Evolutionary conservation across 2,888 invertebrate genomes (phyloP).

Genomic region (Thymelicus sylvestris): DNA sequence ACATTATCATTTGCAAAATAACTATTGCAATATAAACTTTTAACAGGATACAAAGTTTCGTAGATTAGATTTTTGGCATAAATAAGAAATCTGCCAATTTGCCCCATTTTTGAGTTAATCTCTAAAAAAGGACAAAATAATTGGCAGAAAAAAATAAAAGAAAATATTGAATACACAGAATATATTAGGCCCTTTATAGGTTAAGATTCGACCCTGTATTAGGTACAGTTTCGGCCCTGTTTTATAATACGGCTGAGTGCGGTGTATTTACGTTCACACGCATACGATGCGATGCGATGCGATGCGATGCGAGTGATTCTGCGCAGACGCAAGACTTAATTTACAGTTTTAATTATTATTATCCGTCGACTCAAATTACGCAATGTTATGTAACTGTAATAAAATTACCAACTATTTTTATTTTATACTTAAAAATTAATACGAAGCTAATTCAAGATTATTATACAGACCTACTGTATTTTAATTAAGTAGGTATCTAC

Average conservation of each 20-base stretch:
- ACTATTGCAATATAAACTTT: too few relatives aligned
- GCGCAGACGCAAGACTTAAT: conserved; percentile 40
- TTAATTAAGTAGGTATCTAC: too few relatives aligned
- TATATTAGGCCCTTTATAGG: too few relatives aligned
- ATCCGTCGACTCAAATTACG: conserved; percentile 65
- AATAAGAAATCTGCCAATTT: too few relatives aligned
- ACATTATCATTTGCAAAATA: too few relatives aligned
- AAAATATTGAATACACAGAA: too few relatives aligned
- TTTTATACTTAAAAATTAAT: too few relatives aligned
- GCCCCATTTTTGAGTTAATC: too few relatives aligned
- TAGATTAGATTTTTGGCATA: too few relatives aligned
- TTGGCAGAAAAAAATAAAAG: not conserved
- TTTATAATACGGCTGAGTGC: not conserved
- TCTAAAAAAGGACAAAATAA: not conserved
- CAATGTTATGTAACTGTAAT: conserved; percentile 64
- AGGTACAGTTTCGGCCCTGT: not conserved
- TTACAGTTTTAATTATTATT: conserved; percentile 72
- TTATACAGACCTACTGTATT: too few relatives aligned
- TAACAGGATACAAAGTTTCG: too few relatives aligned
- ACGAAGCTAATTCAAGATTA: too few relatives aligned
- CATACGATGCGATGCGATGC: not conserved
- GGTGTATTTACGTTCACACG: conserved; percentile 42
- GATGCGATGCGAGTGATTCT: conserved; percentile 17
- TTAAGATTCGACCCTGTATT: not conserved
- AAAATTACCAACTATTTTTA: not conserved